Base-by-base conservation (phyloP, 2,797 vertebrate species). In the Basileuterus tristriatus region DNA sequence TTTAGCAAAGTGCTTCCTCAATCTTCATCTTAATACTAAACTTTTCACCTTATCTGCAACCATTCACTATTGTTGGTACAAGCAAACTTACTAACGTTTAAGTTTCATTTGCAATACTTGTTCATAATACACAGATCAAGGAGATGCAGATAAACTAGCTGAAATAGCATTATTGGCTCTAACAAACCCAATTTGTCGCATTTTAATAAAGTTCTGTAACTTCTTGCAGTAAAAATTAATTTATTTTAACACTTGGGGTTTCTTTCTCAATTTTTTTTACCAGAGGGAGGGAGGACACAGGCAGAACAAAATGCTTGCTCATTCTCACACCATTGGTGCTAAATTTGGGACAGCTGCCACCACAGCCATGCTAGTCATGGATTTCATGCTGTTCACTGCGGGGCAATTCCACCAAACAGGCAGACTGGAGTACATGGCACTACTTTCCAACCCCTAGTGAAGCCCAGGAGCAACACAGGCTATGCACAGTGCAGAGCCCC, bases 201-300 rank as follows among this genome's bases (percentile, higher is more conserved):
- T 52, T 67, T 74, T 60, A 83, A 59, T 67, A 29, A 39, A 50
- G 20, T 6, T 56, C 15, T 20, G 15, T 12, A 27, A 24, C 44
- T 82, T 37, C 41, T 50, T 79, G 20, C 18, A 55, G 10, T 3
- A 79, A 81, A 47, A 69, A 71, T 8, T 15, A 8, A 9, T 15
- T 64, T 36, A 8, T 34, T 34, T 23, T 10, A 49, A 29, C 20
- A 29, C 17, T 6, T 27, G 2, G 18, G 29, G 5, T 11, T 56
- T 3, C 18, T 63, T 34, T 16, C 3, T 8, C 19, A 7, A 5
- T 8, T 83, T 83, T 34, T 13, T 36, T 85, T 27, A 70, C 8
- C 3, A 1, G 26, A 2, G 19, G 12, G 2, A 12, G 30, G 8
- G 3, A 19, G 4, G 12, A 39, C 26, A 39, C 4, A 8, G 2